Conservation (phyloP, 2,113 vertebrate genomes). For the Cyanoderma ruficeps region DNA sequence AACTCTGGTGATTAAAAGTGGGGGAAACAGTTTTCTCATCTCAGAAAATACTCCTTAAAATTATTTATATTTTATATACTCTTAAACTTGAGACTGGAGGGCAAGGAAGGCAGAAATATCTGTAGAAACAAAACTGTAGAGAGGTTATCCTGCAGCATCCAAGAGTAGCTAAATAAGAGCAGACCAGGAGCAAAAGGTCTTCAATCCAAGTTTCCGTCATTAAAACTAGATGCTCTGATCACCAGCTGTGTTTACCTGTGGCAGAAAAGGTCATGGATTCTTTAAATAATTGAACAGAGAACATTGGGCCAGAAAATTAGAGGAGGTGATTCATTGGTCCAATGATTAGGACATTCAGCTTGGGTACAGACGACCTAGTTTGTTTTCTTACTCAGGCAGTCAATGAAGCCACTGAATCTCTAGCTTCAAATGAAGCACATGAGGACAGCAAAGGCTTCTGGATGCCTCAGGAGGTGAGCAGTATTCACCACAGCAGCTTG, state of each 20-base stretch:
- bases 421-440: not conserved
- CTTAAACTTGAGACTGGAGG: not conserved
- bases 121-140: not conserved
- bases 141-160: not conserved
- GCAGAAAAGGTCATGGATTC: not conserved
- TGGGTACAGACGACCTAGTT: not conserved
- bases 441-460: not conserved
- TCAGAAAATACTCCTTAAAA: not conserved
- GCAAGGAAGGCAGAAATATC: not conserved
- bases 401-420: not conserved
- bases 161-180: not conserved
- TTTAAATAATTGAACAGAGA: constrained; percentile 48
- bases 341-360: not conserved
- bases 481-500: not conserved
- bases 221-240: not conserved
- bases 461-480: not conserved
- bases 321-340: constrained; percentile 24
- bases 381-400: constrained; percentile 21
- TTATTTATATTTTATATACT: not conserved
- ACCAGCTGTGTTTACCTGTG: not conserved
- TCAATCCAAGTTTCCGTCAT: not conserved
- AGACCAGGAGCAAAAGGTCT: not conserved
- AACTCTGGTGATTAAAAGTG: not conserved
- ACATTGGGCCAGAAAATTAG: constrained; percentile 35
- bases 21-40: rapidly evolving